phyloP scores from a whole-genome alignment of 2,113 vertebrate genomes.

The Rhinopomastus cyanomelas region DNA sequence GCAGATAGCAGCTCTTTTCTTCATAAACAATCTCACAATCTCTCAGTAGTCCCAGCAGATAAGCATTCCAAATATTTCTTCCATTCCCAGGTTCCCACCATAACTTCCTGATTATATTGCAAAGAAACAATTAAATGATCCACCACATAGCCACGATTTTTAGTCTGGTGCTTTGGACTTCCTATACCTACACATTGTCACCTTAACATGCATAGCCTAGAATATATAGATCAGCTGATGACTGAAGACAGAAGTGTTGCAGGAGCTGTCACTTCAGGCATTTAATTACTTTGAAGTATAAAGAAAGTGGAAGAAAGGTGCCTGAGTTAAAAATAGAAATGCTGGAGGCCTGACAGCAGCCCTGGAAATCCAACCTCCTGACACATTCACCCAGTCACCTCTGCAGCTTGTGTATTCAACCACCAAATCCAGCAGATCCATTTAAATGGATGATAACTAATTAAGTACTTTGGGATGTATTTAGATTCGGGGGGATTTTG shows the following conservation, averaged over 20 bases:
- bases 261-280: background rate
- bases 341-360: background rate
- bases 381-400: background rate
- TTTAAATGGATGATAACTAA: background rate
- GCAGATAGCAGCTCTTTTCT: background rate
- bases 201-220: background rate
- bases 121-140: background rate
- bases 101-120: background rate
- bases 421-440: background rate
- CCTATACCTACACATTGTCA: background rate
- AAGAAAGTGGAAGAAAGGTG: background rate
- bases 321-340: background rate
- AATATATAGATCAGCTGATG: background rate
- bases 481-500: background rate
- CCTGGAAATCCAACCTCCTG: background rate
- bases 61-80: background rate
- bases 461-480: background rate
- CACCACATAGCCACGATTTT: background rate
- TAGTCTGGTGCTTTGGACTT: background rate
- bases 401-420: background rate
- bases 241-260: background rate
- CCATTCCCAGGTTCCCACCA: background rate
- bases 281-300: conserved; percentile 7
- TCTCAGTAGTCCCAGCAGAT: background rate
- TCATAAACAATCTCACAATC: background rate